Conservation (phyloP, 2,888 invertebrate genomes). For the Trissolcus japonicus region DNA sequence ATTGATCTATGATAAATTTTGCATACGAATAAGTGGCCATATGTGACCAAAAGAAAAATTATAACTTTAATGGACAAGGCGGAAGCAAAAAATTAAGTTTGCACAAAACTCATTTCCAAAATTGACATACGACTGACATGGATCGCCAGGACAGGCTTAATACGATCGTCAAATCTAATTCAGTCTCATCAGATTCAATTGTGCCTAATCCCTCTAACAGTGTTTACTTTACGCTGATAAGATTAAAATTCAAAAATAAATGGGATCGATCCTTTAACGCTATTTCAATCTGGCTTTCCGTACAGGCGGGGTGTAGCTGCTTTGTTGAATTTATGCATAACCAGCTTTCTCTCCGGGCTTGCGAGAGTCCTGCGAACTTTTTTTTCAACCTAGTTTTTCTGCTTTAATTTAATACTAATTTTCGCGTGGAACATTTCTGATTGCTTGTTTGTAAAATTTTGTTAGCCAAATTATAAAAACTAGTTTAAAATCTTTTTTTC, state of each 20-base stretch:
- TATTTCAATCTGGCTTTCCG: background rate
- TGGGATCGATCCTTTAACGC: conserved; percentile 7
- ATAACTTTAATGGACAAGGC: background rate
- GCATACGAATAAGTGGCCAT: background rate
- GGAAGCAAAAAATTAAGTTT: too few relatives aligned
- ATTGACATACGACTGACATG: background rate
- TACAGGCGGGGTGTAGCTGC: background rate
- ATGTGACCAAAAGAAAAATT: background rate
- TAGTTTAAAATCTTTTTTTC: too few relatives aligned
- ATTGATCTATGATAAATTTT: conserved; percentile 23
- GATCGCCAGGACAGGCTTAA: background rate
- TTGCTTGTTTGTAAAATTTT: background rate
- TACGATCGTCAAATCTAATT: conserved; percentile 31
- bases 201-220: conserved; percentile 19
- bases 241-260: conserved; percentile 34
- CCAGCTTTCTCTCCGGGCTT: background rate
- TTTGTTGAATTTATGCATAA: conserved; percentile 4
- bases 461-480: too few relatives aligned
- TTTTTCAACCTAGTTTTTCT: background rate
- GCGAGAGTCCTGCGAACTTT: background rate
- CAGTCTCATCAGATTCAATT: conserved; percentile 32
- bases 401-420: background rate
- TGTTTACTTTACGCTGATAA: conserved; percentile 25
- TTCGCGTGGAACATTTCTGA: background rate
- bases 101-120: background rate